Percentiles rank a stretch among this genome's conserved stretches.
phyloP scores from a whole-genome alignment of 2,888 invertebrate genomes.

The Noctua janthe region DNA sequence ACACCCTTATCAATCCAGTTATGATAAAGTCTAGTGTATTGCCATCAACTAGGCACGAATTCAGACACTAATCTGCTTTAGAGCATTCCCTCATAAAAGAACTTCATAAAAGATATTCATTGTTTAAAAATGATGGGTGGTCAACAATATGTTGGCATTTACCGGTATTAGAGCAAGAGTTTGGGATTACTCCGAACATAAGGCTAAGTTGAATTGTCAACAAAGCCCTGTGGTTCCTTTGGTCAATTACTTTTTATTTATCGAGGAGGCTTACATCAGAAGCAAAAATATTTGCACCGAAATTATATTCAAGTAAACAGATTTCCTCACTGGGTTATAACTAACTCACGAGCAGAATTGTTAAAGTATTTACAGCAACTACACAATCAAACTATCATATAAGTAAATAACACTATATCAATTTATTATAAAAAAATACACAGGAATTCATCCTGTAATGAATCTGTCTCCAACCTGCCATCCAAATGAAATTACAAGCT shows the following conservation, averaged over 20 bases:
- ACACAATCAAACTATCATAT: not conserved
- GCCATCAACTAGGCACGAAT: not conserved
- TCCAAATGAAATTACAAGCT: not conserved
- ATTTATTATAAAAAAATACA: not conserved
- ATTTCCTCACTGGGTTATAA: not conserved
- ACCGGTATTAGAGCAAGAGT: not conserved
- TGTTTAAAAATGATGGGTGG: not conserved
- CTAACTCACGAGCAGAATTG: not conserved
- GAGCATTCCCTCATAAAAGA: not conserved
- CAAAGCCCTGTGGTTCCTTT: not conserved
- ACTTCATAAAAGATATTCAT: not conserved
- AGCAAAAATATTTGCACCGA: not conserved
- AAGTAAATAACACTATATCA: not conserved
- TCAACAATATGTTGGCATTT: not conserved
- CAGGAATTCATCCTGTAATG: not conserved
- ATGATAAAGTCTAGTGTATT: not conserved
- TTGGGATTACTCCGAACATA: not conserved
- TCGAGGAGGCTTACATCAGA: not conserved
- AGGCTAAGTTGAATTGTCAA: not conserved
- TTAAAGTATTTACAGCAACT: not conserved
- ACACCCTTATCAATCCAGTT: not conserved
- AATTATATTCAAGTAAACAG: not conserved
- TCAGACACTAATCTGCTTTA: not conserved
- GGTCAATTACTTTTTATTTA: not conserved
- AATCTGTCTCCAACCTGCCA: not conserved